phyloP scores from a whole-genome alignment of 2,888 invertebrate species.

The Rotaria sp. region DNA sequence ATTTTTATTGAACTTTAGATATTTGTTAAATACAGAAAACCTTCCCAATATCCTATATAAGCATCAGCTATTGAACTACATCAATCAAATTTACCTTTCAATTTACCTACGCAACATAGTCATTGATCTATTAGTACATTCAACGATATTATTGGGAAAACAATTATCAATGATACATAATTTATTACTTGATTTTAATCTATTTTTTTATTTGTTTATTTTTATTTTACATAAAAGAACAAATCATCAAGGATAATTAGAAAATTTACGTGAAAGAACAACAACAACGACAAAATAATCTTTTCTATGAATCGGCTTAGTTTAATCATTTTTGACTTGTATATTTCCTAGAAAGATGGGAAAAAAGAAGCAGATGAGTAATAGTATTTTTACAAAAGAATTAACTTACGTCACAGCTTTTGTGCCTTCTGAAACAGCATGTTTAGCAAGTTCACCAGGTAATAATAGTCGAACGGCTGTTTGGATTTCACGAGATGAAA shows the following conservation, averaged over 20 bases:
- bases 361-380: neutral
- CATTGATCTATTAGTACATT: neutral
- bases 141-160: too few relatives aligned
- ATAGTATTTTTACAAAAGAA: neutral
- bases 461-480: slow-evolving; percentile 43
- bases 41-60: too few relatives aligned
- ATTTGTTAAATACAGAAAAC: neutral
- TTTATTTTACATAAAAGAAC: neutral
- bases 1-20: neutral
- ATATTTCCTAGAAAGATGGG: neutral
- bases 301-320: neutral
- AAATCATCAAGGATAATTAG: neutral
- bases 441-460: slow-evolving; percentile 43
- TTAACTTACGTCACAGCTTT: slow-evolving; percentile 42
- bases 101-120: neutral
- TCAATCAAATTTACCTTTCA: too few relatives aligned
- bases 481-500: slow-evolving; percentile 43
- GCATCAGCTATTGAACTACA: too few relatives aligned
- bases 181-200: too few relatives aligned
- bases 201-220: neutral
- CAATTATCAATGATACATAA: too few relatives aligned
- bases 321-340: neutral
- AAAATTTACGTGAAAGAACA: neutral
- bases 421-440: slow-evolving; percentile 43
- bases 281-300: neutral